A percentile compares a stretch with the other conserved stretches of the same genome.
These are phyloP conservation scores for Drosophila littoralis DNA, from an alignment of 1,140 invertebrate species.

Conservation along the genomic window DNA sequence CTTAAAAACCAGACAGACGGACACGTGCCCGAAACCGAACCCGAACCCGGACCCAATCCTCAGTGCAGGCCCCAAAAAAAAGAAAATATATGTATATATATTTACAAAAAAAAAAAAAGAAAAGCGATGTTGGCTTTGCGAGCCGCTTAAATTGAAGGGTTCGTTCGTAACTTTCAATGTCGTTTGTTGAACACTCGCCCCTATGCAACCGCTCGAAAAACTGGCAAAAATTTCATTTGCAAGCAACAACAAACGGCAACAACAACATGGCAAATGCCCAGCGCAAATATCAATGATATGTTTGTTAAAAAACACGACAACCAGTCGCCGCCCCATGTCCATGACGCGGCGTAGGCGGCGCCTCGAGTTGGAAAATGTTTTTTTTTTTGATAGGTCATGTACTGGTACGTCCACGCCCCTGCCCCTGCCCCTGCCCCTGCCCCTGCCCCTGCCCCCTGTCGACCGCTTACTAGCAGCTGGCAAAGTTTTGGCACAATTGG, in stretches of 20 bases:
- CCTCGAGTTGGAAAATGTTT: slow-evolving; percentile 10
- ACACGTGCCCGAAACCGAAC: background rate
- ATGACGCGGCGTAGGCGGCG: slow-evolving; percentile 30
- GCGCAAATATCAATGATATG: slow-evolving; percentile 80
- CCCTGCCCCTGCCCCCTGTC: background rate
- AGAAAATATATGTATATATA: background rate
- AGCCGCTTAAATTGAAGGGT: slow-evolving; percentile 54
- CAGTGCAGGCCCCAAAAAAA: background rate
- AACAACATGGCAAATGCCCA: slow-evolving; percentile 55
- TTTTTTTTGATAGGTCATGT: slow-evolving; percentile 54
- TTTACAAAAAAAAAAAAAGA: slow-evolving; percentile 1
- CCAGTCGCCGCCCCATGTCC: slow-evolving; percentile 42
- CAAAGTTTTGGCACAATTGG: slow-evolving; percentile 30
- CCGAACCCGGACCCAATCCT: background rate
- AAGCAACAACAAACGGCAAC: slow-evolving; percentile 41
- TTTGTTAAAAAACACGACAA: slow-evolving; percentile 79
- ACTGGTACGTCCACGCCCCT: background rate
- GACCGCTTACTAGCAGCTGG: background rate
- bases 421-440: background rate
- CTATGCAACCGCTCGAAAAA: background rate
- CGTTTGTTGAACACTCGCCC: slow-evolving; percentile 26
- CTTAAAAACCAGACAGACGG: no score
- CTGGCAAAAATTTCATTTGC: slow-evolving; percentile 74
- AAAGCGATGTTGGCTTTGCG: slow-evolving; percentile 21
- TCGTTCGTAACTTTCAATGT: slow-evolving; percentile 70